Evolutionary conservation across 2,888 invertebrate species (phyloP).

Genomic region (Pedicia rivosa): DNA sequence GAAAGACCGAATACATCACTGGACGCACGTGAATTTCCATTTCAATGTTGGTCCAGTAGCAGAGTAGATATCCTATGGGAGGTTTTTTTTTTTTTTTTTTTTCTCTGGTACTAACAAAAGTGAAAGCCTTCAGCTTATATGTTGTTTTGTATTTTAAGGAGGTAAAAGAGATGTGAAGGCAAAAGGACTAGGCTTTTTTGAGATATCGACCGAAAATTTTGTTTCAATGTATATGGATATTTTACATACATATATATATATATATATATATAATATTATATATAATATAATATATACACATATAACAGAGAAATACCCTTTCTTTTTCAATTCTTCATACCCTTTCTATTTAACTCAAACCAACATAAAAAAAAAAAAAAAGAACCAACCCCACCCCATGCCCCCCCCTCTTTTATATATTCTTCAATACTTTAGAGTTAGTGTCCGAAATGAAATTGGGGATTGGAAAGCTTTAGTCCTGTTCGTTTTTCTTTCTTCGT

Average conservation of each 20-base stretch:
- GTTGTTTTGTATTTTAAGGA: not conserved
- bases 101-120: too few relatives aligned
- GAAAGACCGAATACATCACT: not conserved
- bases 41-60: conserved; percentile 1
- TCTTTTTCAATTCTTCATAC: too few relatives aligned
- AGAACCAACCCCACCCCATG: too few relatives aligned
- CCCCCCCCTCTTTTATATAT: too few relatives aligned
- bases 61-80: not conserved
- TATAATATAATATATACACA: too few relatives aligned
- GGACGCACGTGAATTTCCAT: not conserved
- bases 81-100: not conserved
- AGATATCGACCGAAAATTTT: conserved; percentile 4
- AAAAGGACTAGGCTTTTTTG: not conserved
- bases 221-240: conserved; percentile 5
- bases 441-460: not conserved
- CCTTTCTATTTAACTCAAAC: too few relatives aligned
- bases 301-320: too few relatives aligned
- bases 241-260: conserved; percentile 4
- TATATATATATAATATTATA: too few relatives aligned
- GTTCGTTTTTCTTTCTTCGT: too few relatives aligned
- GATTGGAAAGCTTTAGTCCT: too few relatives aligned
- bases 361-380: too few relatives aligned
- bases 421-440: not conserved
- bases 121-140: conserved; percentile 5
- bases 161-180: not conserved